phyloP scores from a whole-genome alignment of 2,888 invertebrate species.

The Drosophila kanekoi region DNA sequence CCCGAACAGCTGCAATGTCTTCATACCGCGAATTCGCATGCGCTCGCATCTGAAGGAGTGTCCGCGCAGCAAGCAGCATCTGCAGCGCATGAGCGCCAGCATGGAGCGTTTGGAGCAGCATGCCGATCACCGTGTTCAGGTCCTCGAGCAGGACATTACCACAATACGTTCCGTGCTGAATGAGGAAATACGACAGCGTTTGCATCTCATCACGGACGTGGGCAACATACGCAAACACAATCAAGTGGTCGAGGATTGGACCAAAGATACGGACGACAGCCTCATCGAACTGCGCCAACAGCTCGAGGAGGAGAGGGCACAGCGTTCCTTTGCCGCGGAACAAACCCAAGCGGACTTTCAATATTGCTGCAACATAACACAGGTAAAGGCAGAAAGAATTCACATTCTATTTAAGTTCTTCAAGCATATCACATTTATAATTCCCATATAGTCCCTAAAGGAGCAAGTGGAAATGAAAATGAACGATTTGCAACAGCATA shows the following conservation, averaged over 20 bases:
- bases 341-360: slow-evolving; percentile 87
- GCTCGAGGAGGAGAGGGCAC: slow-evolving; percentile 86
- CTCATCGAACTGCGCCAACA: slow-evolving; percentile 85
- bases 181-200: slow-evolving; percentile 84
- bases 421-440: too few species aligned
- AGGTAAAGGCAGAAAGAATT: slow-evolving; percentile 61
- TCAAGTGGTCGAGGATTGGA: slow-evolving; percentile 84
- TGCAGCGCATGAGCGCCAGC: slow-evolving; percentile 50
- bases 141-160: slow-evolving; percentile 80
- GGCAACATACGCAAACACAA: slow-evolving; percentile 84
- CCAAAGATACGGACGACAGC: slow-evolving; percentile 77
- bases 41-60: slow-evolving; percentile 87
- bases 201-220: slow-evolving; percentile 84
- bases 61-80: slow-evolving; percentile 73
- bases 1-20: slow-evolving; percentile 89
- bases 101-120: slow-evolving; percentile 72
- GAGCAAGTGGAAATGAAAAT: slow-evolving; percentile 75
- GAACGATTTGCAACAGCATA: slow-evolving; percentile 74
- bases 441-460: slow-evolving; percentile 70
- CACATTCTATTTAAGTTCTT: neutral
- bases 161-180: slow-evolving; percentile 82
- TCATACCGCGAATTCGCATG: slow-evolving; percentile 88
- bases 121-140: slow-evolving; percentile 71
- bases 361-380: slow-evolving; percentile 86
- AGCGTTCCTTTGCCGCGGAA: slow-evolving; percentile 86